A percentile compares a stretch with the other conserved stretches of the same genome.
These are phyloP conservation scores for Chloebia gouldiae DNA, from an alignment of 2,113 vertebrate genomes.

Conservation along the genomic window DNA sequence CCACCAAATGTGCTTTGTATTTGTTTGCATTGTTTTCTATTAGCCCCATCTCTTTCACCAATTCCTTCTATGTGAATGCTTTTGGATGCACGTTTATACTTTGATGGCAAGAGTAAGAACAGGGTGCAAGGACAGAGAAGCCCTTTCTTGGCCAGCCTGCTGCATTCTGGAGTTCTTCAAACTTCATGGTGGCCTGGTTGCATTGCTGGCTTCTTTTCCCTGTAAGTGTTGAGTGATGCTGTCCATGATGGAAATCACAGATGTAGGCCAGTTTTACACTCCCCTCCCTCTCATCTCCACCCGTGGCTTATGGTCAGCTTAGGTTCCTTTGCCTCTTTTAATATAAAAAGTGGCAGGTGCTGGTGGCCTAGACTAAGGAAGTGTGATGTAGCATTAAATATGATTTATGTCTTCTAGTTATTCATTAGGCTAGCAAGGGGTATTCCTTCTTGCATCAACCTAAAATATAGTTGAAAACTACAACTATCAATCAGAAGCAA, in stretches of 20 bases:
- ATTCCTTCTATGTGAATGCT: background rate
- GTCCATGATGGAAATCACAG: conserved; percentile 25
- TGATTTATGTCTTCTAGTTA: background rate
- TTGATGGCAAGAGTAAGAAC: background rate
- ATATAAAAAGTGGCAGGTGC: background rate
- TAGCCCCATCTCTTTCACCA: background rate
- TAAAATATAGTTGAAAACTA: background rate
- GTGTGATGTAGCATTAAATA: background rate
- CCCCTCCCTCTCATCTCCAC: background rate
- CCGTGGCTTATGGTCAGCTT: background rate
- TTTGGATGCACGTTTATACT: background rate
- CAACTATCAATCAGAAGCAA: background rate
- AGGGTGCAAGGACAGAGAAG: background rate
- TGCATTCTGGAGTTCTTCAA: background rate
- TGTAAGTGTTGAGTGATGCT: background rate
- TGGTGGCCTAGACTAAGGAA: background rate
- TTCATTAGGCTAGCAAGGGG: background rate
- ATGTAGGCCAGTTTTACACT: background rate
- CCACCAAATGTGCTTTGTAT: background rate
- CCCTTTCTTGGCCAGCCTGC: background rate
- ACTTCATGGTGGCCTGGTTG: background rate
- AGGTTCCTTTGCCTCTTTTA: background rate
- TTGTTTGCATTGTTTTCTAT: background rate
- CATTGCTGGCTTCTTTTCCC: background rate
- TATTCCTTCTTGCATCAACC: background rate